Evolutionary conservation across 2,113 vertebrate genomes (phyloP), one percentile per base, ranked within the genome.

Genomic region (Zosterops japonicus): DNA sequence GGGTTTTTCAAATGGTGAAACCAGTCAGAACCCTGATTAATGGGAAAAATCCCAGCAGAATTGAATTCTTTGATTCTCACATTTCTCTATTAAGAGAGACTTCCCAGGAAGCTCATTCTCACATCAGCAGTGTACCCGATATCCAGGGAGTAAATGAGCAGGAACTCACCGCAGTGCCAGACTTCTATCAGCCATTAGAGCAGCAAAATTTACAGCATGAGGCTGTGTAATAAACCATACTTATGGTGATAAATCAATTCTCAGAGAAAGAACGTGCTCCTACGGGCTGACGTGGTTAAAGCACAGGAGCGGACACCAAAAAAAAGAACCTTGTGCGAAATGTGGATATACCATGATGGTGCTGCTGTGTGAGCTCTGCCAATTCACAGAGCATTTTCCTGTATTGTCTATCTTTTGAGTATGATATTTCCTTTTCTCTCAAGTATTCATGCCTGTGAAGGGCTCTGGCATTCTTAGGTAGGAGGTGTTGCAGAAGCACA

Each of bases 31-130:
- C 14, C 16, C 56, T 53, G 76, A 92, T 95, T 95, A 95, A 91
- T 75, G 56, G 77, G 39, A 47, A 82, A 83, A 95, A 80, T 88
- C 92, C 85, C 93, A 93, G 39, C 52, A 96, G 87, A 96, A 92
- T 57, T 9, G 4, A 90, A 55, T 90, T 90, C 64, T 96, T 97
- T 90, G 85, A 95, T 94, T 97, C 94, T 97, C 94, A 96, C 93
- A 83, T 95, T 95, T 93, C 85, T 89, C 14, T 87, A 60, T 74
- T 92, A 81, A 86, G 94, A 95, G 47, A 90, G 94, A 78, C 93
- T 96, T 96, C 94, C 85, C 68, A 71, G 94, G 93, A 96, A 96
- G 82, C 87, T 96, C 93, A 96, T 97, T 97, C 94, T 97, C 95
- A 97, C 93, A 91, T 96, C 94, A 95, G 93, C 90, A 78, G 83